These are phyloP conservation scores for Sebastolobus altivelis DNA, from an alignment of 2,797 vertebrate genomes.

Conservation along the genomic window DNA sequence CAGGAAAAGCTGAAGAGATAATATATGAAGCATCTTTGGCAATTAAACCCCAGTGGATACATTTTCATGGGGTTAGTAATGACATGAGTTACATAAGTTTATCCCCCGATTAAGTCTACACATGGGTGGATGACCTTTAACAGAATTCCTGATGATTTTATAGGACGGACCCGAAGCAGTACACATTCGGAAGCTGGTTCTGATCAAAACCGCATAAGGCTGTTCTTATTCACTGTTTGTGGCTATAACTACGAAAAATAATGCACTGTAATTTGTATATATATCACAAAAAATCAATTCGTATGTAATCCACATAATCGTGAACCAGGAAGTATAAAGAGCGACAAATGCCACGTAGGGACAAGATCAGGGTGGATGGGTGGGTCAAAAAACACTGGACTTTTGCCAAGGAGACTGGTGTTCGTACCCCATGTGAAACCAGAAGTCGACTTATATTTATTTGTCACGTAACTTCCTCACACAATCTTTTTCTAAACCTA, in stretches of 20 bases:
- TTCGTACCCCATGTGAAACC: too few relatives aligned
- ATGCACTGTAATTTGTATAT: background rate
- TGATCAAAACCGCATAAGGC: background rate
- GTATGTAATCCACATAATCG: background rate
- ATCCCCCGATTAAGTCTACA: slow-evolving; percentile 29
- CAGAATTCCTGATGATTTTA: slow-evolving; percentile 2
- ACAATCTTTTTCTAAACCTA: too few relatives aligned
- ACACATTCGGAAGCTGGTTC: background rate
- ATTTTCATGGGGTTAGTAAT: slow-evolving; percentile 16
- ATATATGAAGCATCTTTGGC: slow-evolving; percentile 23
- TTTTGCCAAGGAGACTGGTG: too few relatives aligned
- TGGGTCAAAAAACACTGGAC: background rate
- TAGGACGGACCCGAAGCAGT: background rate
- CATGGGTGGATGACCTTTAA: slow-evolving; percentile 21
- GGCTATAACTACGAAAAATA: background rate
- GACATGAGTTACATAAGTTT: slow-evolving; percentile 11
- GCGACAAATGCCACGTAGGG: background rate
- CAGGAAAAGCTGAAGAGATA: slow-evolving; percentile 7
- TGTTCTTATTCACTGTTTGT: too few relatives aligned
- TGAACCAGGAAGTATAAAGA: background rate
- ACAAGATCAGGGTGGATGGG: too few relatives aligned
- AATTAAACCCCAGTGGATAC: background rate
- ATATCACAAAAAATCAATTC: background rate
- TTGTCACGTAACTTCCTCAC: too few relatives aligned
- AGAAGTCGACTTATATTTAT: too few relatives aligned